phyloP scores from a whole-genome alignment of 92 coral and sea anemone genomes.

The Zoanthus sansibaricus region DNA sequence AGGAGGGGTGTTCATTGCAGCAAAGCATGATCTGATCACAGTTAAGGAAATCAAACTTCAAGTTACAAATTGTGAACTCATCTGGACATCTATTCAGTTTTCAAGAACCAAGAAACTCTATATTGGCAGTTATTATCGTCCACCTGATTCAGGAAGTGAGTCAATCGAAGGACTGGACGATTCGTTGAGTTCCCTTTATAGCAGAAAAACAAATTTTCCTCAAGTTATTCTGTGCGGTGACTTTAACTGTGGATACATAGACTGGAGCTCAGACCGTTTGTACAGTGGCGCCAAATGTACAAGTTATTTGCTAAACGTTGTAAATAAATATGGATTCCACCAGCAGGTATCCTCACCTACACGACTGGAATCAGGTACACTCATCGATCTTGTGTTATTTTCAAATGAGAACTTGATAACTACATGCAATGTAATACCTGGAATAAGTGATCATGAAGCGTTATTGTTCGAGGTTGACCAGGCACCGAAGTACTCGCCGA shows the following conservation, averaged over 20 bases:
- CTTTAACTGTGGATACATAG: neutral
- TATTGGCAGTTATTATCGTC: too few species aligned
- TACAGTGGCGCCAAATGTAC: constrained; percentile 16
- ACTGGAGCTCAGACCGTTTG: constrained; percentile 50
- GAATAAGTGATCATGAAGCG: too few species aligned
- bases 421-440: too few species aligned
- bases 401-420: too few species aligned
- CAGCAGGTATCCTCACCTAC: neutral
- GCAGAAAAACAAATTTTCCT: constrained; percentile 24
- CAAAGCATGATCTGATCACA: neutral
- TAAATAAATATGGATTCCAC: constrained; percentile 30
- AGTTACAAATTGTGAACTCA: neutral
- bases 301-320: neutral
- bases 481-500: too few species aligned
- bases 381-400: too few species aligned
- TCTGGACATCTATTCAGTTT: neutral
- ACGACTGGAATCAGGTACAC: constrained; percentile 5
- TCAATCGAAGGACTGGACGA: too few species aligned
- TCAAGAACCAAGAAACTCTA: neutral
- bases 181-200: neutral
- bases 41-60: neutral
- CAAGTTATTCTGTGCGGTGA: too few species aligned
- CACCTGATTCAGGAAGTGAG: neutral
- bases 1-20: neutral
- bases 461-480: too few species aligned